Percentiles rank a stretch among this genome's conserved stretches.
Conservation (phyloP, 2,888 invertebrate genomes). For the Tipula unca region DNA sequence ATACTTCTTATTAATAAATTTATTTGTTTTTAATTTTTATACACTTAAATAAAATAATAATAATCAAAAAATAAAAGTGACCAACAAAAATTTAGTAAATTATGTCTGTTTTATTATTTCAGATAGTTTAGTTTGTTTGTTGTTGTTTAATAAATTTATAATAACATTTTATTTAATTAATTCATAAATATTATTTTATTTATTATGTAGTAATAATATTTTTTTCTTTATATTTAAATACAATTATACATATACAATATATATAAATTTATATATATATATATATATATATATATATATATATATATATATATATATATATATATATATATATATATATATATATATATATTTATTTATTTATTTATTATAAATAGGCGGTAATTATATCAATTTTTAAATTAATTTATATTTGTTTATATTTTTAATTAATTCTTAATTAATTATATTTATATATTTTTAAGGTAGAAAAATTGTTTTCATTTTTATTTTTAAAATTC, state of each 20-base stretch:
- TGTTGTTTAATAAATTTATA: background rate
- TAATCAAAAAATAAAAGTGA: background rate
- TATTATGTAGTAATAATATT: background rate
- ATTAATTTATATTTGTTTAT: background rate
- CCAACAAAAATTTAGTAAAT: background rate
- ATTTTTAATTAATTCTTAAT: background rate
- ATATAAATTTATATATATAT: background rate
- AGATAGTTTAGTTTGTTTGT: background rate
- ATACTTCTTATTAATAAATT: background rate
- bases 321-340: background rate
- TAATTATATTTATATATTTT: background rate
- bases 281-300: background rate
- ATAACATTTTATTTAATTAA: background rate
- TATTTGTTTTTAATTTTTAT: background rate
- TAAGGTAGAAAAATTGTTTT: slow-evolving; percentile 9
- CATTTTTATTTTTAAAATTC: background rate
- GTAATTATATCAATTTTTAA: slow-evolving; percentile 2
- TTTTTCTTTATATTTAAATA: background rate
- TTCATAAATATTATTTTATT: background rate
- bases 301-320: background rate
- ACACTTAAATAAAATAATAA: background rate
- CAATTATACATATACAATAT: background rate
- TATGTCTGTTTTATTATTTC: background rate
- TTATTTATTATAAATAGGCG: background rate
- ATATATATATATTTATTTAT: background rate